Evolutionary conservation across 2,888 invertebrate genomes (phyloP).

Genomic region (Pinctada fucata): DNA sequence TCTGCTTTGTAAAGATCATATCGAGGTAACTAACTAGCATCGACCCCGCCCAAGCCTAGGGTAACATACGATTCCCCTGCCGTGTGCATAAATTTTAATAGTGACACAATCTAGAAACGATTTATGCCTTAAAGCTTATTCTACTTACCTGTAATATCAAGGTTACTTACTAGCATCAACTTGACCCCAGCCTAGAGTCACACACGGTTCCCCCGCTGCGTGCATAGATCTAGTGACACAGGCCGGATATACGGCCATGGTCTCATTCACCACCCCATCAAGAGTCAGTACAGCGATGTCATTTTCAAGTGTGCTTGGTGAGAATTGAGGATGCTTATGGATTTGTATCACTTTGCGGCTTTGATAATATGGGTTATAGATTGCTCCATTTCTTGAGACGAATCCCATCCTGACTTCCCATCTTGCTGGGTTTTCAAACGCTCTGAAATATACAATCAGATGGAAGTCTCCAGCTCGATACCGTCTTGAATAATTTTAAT

Average conservation of each 20-base stretch:
- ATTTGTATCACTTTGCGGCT: slow-evolving; percentile 17
- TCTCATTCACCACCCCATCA: slow-evolving; percentile 7
- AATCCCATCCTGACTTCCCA: slow-evolving; percentile 17
- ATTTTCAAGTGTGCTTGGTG: slow-evolving; percentile 11
- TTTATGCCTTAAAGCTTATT: background rate
- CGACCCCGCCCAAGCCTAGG: no score
- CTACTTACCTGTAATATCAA: background rate
- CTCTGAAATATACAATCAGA: background rate
- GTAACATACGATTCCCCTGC: background rate
- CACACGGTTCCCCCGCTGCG: slow-evolving; percentile 19
- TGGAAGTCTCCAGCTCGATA: no score
- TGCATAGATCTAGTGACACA: slow-evolving; percentile 25
- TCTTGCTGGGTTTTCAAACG: background rate
- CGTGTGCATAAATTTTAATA: background rate
- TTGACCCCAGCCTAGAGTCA: slow-evolving; percentile 31
- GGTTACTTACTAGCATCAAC: slow-evolving; percentile 11
- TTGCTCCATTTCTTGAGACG: background rate
- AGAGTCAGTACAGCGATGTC: slow-evolving; percentile 28
- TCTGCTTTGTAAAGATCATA: no score
- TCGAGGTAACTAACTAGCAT: no score
- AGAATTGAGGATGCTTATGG: slow-evolving; percentile 16
- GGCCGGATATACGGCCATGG: slow-evolving; percentile 22
- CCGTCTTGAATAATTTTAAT: no score
- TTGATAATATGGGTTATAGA: slow-evolving; percentile 11
- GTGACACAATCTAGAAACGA: background rate